These are phyloP conservation scores for Echiichthys vipera DNA, from an alignment of 2,797 vertebrate species.

Conservation along the genomic window DNA sequence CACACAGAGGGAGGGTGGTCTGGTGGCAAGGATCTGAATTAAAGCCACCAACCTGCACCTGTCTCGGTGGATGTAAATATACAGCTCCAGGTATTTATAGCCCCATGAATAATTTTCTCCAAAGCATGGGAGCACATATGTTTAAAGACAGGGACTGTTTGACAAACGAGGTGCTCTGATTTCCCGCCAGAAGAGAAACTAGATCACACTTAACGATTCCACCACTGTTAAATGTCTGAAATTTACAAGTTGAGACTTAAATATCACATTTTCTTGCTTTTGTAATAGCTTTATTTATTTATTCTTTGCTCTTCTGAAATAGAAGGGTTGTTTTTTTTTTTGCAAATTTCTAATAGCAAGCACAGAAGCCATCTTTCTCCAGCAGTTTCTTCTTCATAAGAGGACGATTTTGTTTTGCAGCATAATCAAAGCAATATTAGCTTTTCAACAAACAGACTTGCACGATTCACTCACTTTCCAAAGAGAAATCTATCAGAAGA, in stretches of 20 bases:
- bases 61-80: slow-evolving; percentile 35
- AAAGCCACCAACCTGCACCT: slow-evolving; percentile 32
- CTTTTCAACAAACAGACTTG: not conserved
- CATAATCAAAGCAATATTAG: not conserved
- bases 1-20: slow-evolving; percentile 18
- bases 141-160: slow-evolving; percentile 53
- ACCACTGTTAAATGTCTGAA: not conserved
- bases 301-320: not conserved
- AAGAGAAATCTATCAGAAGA: not conserved
- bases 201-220: slow-evolving; percentile 27
- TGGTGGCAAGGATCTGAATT: slow-evolving; percentile 41
- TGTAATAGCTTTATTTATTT: slow-evolving; percentile 9
- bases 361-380: not conserved
- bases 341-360: not conserved
- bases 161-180: slow-evolving; percentile 66
- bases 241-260: not conserved
- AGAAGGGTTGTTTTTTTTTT: not conserved
- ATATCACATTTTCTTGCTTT: slow-evolving; percentile 7
- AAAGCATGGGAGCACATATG: slow-evolving; percentile 1
- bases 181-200: slow-evolving; percentile 51
- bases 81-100: slow-evolving; percentile 59
- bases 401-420: not conserved
- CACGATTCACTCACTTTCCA: not conserved
- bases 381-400: not conserved
- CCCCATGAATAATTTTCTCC: slow-evolving; percentile 54